phyloP scores from a whole-genome alignment of 2,113 vertebrate species.

The Ochotona princeps region DNA sequence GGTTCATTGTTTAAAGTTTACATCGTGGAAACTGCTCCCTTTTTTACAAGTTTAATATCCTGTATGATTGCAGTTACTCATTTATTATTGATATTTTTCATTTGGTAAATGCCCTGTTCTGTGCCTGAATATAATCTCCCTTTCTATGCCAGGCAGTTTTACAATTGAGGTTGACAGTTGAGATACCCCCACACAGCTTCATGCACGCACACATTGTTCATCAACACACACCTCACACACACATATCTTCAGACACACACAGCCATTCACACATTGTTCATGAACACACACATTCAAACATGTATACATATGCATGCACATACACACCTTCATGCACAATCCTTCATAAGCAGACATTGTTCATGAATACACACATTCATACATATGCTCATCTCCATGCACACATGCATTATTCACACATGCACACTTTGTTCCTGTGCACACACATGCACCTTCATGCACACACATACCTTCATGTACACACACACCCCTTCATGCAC shows the following conservation, averaged over 20 bases:
- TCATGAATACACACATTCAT: too few species aligned
- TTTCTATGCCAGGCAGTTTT: not conserved
- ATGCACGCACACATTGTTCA: not conserved
- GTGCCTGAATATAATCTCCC: not conserved
- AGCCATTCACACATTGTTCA: too few species aligned
- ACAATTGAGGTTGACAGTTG: not conserved
- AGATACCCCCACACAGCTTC: not conserved
- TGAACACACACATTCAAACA: too few species aligned
- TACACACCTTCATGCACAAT: not conserved
- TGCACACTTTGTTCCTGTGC: too few species aligned
- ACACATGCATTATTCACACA: too few species aligned
- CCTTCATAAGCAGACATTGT: too few species aligned
- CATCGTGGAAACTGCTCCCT: not conserved
- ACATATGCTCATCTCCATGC: too few species aligned
- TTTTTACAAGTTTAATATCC: not conserved
- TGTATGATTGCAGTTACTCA: not conserved
- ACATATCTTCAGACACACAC: too few species aligned
- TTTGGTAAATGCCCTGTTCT: not conserved
- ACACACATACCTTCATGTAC: too few species aligned
- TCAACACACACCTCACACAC: too few species aligned
- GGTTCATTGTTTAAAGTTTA: not conserved
- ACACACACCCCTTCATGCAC: too few species aligned
- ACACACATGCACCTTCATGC: too few species aligned
- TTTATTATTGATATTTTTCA: slow-evolving; percentile 2
- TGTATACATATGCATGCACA: not conserved